Evolutionary conservation across 2,888 invertebrate species (phyloP).

Genomic region (Pammene fasciana): DNA sequence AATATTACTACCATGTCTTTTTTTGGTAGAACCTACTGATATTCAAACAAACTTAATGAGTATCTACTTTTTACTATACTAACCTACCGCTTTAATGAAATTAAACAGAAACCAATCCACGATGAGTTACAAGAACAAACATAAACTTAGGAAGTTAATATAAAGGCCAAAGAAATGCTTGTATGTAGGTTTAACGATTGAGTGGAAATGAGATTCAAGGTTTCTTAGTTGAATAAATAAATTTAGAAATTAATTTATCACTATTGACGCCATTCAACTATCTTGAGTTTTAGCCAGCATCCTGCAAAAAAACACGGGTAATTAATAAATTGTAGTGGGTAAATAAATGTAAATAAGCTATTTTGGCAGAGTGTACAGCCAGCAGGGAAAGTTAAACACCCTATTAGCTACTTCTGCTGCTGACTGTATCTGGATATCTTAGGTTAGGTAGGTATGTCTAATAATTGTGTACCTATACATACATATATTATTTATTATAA

Average conservation of each 20-base stretch:
- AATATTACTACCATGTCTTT: not conserved
- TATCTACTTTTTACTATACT: too few species aligned
- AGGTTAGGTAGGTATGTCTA: too few species aligned
- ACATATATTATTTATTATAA: too few species aligned
- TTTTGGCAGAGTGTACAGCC: too few species aligned
- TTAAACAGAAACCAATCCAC: conserved; percentile 7
- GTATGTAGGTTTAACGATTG: conserved; percentile 14
- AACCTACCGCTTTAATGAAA: not conserved
- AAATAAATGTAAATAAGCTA: too few species aligned
- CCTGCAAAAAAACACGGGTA: conserved; percentile 14
- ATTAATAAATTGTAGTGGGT: too few species aligned
- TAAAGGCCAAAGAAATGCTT: conserved; percentile 34
- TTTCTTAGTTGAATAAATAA: conserved; percentile 35
- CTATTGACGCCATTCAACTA: conserved; percentile 12
- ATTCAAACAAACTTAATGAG: not conserved
- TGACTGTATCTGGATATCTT: too few species aligned
- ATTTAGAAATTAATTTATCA: conserved; percentile 24
- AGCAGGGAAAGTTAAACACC: too few species aligned
- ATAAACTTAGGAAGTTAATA: conserved; percentile 23
- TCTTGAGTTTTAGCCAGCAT: conserved; percentile 7
- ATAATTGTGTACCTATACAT: too few species aligned
- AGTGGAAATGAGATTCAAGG: conserved; percentile 39
- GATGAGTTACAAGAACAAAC: conserved; percentile 21
- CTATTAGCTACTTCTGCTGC: too few species aligned
- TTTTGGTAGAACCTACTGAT: not conserved